Evolutionary conservation across 2,797 vertebrate genomes (phyloP), one percentile per base, ranked within the genome.

Genomic region (Microctenopoma stevenorrisi): DNA sequence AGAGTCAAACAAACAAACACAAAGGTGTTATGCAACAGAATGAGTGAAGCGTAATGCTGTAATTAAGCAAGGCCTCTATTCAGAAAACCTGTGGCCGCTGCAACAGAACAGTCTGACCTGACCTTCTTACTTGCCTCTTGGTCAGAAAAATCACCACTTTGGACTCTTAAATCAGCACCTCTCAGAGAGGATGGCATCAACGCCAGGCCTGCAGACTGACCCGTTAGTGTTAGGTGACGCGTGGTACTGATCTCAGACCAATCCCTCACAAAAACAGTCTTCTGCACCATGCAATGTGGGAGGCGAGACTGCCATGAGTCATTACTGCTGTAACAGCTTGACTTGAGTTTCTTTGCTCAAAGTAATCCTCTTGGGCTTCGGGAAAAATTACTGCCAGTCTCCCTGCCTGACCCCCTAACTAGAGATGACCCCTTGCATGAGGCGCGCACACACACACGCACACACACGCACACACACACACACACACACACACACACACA

Each of bases 301-400:
- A 87, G 86, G 89, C 48, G 56, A 79, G 84, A 79, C 77, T 82
- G 82, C 81, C 90, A 82, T 88, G 86, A 91, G 77, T 89, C 90
- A 92, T 83, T 87, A 86, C 83, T 76, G 78, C 85, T 82, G 26
- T 33, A 91, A 84, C 81, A 88, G 86, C 79, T 84, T 76, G 82
- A 88, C 83, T 87, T 78, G 65, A 88, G 83, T 87, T 86, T 88
- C 86, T 81, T 89, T 75, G 82, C 77, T 81, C 68, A 84, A 81
- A 76, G 75, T 88, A 92, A 90, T 92, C 85, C 88, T 88, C 86
- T 81, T 63, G 85, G 78, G 89, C 54, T 87, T 90, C 69, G 63
- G 76, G 64, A 78, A 78, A 88, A 90, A 91, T 89, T 64, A 76
- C 89, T 83, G 54, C 85, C 87, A 86, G 88, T 82, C 81, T 87